Percentiles rank a stretch among this genome's conserved stretches.
Conservation (phyloP, 2,113 vertebrate species). For the Peucedramus taeniatus region DNA sequence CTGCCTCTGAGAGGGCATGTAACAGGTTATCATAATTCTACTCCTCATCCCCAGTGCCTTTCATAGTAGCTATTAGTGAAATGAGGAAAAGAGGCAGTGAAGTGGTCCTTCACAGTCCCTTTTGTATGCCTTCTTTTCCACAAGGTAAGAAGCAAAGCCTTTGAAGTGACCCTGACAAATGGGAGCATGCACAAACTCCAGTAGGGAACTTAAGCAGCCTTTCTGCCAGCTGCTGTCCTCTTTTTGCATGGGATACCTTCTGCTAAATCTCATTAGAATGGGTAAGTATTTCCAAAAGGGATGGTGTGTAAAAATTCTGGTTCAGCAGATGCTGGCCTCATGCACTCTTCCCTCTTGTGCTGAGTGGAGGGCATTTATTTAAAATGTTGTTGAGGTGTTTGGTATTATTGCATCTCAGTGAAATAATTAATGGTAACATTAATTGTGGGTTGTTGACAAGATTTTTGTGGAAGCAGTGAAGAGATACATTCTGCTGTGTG, state of each 20-base stretch:
- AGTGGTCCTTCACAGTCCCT: background rate
- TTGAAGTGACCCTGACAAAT: background rate
- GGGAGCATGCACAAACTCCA: background rate
- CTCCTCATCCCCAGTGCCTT: background rate
- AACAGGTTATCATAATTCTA: background rate
- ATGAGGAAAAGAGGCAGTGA: background rate
- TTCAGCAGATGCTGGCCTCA: background rate
- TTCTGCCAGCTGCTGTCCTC: background rate
- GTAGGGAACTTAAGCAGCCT: background rate
- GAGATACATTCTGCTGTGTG: background rate
- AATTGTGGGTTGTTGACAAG: constrained; percentile 10
- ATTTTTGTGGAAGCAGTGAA: background rate
- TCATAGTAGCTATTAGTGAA: background rate
- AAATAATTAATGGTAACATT: background rate
- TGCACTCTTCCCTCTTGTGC: background rate
- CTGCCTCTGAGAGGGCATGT: background rate
- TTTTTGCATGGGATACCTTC: background rate
- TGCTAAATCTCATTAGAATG: background rate
- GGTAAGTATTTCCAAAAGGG: background rate
- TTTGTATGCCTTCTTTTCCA: background rate
- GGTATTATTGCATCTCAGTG: background rate
- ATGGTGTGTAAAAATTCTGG: background rate
- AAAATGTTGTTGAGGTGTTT: background rate
- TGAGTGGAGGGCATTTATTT: background rate
- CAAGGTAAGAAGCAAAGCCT: background rate